Evolutionary conservation across 2,113 vertebrate genomes (phyloP), one percentile per base, ranked within the genome.

Genomic region (Rhinoderma darwinii): DNA sequence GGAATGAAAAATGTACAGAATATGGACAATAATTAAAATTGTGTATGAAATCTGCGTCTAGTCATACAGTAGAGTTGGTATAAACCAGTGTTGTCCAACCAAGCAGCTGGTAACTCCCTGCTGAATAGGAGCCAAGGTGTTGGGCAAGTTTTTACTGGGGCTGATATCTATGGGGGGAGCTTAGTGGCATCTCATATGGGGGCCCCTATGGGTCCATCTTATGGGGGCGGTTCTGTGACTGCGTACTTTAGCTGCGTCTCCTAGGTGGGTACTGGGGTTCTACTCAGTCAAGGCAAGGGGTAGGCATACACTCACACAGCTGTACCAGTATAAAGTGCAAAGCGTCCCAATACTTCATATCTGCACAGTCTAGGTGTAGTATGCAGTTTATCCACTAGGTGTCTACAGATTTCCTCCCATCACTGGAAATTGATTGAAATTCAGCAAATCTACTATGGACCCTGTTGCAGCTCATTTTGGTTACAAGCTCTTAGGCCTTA

Each of bases 11-110:
- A 11, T 78, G 27, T 78, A 39, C 22, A 39, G 32, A 80, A 41
- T n/a, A 37, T 79, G 76, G 47, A 79, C 20, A 41, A 59, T 59
- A n/a, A 59, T 22, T 41, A 59, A 80, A 80, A 59, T 54, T n/a
- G 22, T 79, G 37, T 77, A 51, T 77, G 18, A 1, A 2, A 47
- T 77, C 27, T 51, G 75, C 51, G 27, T 51, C 1, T 27, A 27
- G 37, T 39, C 35, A 1, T 3, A 5, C 11, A 4, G 12, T 27
- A 10, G n/a, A 1, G 32, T 32, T 66, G 61, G 27, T 32, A 20
- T 22, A 20, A 0, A 32, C 15, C 35, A 68, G 68, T 17, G 17
- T 0, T 72, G 68, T 17, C 68, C 30, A 32, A 1, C 61, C 27
- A 12, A 25, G 54, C 54, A 59, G 54, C 18, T 59, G 54, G 47